phyloP scores from a whole-genome alignment of 23 tunicate species.

The Halocynthia roretzi region DNA sequence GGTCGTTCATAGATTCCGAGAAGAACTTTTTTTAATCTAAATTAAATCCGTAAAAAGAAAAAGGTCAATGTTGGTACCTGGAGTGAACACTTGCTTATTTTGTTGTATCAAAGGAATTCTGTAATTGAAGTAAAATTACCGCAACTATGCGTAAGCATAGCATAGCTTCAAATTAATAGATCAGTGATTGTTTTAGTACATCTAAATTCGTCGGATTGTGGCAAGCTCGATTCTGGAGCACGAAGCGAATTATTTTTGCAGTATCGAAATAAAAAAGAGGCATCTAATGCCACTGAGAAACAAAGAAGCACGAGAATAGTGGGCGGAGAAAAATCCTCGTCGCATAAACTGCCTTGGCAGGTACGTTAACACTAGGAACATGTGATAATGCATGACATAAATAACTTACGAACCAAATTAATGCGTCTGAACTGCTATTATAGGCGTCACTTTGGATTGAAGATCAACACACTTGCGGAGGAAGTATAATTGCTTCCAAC shows the following conservation, averaged over 20 bases:
- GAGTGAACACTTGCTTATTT: no score
- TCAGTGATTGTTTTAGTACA: no score
- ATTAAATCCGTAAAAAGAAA: no score
- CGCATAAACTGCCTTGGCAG: constrained; percentile 15
- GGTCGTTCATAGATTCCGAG: no score
- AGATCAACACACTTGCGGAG: constrained; percentile 68
- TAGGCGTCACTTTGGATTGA: constrained; percentile 69
- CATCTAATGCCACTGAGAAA: background rate
- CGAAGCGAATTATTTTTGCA: background rate
- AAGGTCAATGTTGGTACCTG: no score
- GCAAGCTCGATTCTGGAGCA: background rate
- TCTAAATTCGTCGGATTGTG: background rate
- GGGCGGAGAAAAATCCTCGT: background rate
- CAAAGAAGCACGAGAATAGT: constrained; percentile 13
- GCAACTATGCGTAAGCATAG: no score
- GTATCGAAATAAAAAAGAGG: background rate
- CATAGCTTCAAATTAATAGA: no score
- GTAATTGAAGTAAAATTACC: no score
- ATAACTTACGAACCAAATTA: no score
- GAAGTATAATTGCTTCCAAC: constrained; percentile 72
- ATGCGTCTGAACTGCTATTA: background rate
- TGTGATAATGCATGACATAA: no score
- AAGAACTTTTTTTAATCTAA: no score
- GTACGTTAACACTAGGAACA: background rate
- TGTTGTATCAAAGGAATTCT: no score